These are phyloP conservation scores for Tringa solitaria DNA, from an alignment of 2,113 vertebrate species.

Conservation along the genomic window DNA sequence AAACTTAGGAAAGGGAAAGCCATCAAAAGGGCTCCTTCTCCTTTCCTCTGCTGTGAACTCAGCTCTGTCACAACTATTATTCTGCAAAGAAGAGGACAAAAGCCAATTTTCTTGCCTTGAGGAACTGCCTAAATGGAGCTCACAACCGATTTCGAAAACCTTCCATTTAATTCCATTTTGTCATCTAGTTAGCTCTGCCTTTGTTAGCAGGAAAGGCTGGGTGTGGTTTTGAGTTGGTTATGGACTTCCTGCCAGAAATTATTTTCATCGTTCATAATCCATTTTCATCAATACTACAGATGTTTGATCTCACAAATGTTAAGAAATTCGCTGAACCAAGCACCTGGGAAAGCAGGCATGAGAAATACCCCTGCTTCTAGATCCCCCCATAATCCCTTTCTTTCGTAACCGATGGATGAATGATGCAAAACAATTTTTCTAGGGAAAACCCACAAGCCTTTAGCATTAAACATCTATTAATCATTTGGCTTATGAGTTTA, in stretches of 20 bases:
- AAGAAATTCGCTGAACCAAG: neutral
- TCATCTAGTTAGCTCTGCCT: neutral
- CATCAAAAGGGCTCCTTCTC: neutral
- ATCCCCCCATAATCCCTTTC: neutral
- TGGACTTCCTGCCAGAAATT: neutral
- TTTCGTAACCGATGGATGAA: neutral
- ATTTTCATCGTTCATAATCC: neutral
- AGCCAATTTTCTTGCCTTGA: neutral
- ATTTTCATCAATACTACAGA: neutral
- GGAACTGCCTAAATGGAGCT: neutral
- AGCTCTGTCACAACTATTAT: neutral
- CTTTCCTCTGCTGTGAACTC: neutral
- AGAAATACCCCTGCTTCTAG: neutral
- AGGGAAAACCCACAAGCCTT: neutral
- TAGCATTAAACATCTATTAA: neutral
- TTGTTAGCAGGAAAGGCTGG: neutral
- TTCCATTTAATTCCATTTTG: neutral
- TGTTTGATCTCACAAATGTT: neutral
- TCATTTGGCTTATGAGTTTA: neutral
- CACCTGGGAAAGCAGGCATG: neutral
- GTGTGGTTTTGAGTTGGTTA: neutral
- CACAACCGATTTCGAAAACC: neutral
- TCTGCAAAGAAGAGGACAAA: neutral
- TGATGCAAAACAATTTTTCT: neutral
- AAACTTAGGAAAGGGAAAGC: neutral